Conservation (phyloP, 2,113 vertebrate genomes). For the Tenrec ecaudatus region DNA sequence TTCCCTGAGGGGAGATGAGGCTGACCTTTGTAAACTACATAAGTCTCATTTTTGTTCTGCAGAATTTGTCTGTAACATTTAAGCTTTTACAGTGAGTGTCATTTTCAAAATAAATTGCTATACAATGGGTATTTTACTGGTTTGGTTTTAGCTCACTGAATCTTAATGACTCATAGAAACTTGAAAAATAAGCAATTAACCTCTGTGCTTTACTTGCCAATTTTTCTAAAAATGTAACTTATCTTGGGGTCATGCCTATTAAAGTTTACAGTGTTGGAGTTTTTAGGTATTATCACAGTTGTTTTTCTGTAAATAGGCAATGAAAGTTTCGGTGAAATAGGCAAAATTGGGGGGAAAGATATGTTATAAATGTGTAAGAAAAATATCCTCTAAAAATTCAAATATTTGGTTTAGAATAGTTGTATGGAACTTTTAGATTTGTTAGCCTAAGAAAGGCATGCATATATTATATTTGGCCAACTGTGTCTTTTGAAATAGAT, state of each 20-base stretch:
- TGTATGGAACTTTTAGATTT: slow-evolving; percentile 76
- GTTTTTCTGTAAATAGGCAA: slow-evolving; percentile 5
- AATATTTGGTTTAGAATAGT: slow-evolving; percentile 73
- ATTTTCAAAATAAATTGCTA: slow-evolving; percentile 88
- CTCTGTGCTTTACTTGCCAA: slow-evolving; percentile 39
- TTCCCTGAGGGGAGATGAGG: slow-evolving; percentile 44
- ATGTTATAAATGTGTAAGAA: slow-evolving; percentile 59
- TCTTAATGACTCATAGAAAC: slow-evolving; percentile 68
- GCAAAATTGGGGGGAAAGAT: slow-evolving; percentile 46
- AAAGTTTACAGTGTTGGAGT: slow-evolving; percentile 50
- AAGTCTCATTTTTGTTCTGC: slow-evolving; percentile 43
- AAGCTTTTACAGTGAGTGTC: slow-evolving; percentile 80
- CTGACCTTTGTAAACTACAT: slow-evolving; percentile 72
- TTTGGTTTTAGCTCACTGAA: slow-evolving; percentile 87
- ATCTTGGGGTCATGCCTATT: slow-evolving; percentile 23
- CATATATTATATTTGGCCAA: slow-evolving; percentile 72
- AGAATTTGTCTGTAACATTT: slow-evolving; percentile 63
- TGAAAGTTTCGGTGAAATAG: slow-evolving; percentile 29
- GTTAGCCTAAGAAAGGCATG: slow-evolving; percentile 78
- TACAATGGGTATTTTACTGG: slow-evolving; percentile 85
- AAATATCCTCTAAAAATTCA: slow-evolving; percentile 68
- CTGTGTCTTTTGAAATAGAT: slow-evolving; percentile 69
- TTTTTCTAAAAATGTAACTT: slow-evolving; percentile 70
- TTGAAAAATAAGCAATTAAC: slow-evolving; percentile 33
- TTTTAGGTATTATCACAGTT: slow-evolving; percentile 19